Conservation (phyloP, 2,113 vertebrate species). For the Malurus alboscapulatus region DNA sequence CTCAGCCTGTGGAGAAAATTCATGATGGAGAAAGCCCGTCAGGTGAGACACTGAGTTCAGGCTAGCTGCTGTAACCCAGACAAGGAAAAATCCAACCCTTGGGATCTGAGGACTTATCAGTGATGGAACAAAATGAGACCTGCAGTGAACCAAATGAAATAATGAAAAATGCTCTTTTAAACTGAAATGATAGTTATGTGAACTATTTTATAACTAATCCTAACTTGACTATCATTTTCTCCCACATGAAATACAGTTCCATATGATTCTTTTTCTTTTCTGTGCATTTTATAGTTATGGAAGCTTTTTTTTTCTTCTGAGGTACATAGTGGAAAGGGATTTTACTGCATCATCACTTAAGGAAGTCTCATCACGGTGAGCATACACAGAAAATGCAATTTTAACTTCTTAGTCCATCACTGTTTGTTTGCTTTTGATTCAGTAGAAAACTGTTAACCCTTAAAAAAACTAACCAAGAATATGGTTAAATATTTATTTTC, state of each 20-base stretch:
- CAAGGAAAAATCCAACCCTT: background rate
- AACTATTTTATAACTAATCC: background rate
- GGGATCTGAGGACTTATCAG: background rate
- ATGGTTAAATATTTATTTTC: slow-evolving; percentile 75
- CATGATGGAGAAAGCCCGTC: background rate
- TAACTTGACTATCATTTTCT: background rate
- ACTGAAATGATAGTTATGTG: background rate
- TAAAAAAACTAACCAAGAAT: slow-evolving; percentile 63
- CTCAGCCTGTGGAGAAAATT: background rate
- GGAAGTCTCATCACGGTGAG: slow-evolving; percentile 32
- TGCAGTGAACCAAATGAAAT: background rate
- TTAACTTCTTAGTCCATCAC: slow-evolving; percentile 64
- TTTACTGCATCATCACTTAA: slow-evolving; percentile 44
- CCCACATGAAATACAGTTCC: background rate
- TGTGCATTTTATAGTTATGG: background rate
- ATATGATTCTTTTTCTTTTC: background rate
- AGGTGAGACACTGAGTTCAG: background rate
- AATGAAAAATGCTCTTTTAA: background rate
- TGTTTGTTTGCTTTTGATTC: slow-evolving; percentile 72
- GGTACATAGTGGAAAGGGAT: background rate
- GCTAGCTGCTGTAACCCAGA: background rate
- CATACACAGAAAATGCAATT: slow-evolving; percentile 40
- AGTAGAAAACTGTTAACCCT: slow-evolving; percentile 69
- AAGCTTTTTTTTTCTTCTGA: background rate
- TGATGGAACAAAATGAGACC: background rate